A percentile compares a stretch with the other conserved stretches of the same genome.
Evolutionary conservation across 2,888 invertebrate genomes (phyloP).

Genomic region (Halocaridina rubra): DNA sequence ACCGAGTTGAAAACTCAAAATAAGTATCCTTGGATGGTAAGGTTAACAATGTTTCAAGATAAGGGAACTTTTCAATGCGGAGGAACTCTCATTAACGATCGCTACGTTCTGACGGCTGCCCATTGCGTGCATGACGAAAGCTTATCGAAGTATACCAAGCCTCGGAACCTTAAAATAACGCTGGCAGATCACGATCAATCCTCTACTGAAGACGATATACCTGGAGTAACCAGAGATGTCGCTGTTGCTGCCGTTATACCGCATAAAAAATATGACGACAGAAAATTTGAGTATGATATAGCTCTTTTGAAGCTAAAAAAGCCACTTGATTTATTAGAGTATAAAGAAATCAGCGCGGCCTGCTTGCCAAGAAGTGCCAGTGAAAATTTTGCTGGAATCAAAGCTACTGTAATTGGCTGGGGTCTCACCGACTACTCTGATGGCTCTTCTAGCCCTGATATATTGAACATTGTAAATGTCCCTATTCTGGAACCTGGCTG

Average conservation of each 20-base stretch:
- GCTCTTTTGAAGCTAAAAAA: not conserved
- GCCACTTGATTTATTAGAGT: not conserved
- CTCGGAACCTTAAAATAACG: not conserved
- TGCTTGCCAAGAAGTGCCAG: not conserved
- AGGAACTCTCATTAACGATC: not conserved
- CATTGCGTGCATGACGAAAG: not conserved
- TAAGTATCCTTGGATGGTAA: not conserved
- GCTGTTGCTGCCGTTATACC: not conserved
- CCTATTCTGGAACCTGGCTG: not conserved
- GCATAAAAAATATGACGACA: not conserved
- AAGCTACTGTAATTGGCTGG: not conserved
- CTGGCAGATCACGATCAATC: not conserved
- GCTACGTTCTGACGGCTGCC: not conserved
- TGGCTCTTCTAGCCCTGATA: not conserved
- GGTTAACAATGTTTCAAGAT: not conserved
- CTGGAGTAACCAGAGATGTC: not conserved
- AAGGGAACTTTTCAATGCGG: not conserved
- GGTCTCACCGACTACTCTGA: not conserved
- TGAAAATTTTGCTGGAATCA: not conserved
- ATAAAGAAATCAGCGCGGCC: not conserved
- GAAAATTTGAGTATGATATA: not conserved
- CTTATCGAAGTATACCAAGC: not conserved
- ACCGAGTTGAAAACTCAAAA: not conserved
- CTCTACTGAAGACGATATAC: not conserved
- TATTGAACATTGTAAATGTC: not conserved